phyloP scores from a whole-genome alignment of 2,797 vertebrate genomes.

The Hoplostethus atlanticus region DNA sequence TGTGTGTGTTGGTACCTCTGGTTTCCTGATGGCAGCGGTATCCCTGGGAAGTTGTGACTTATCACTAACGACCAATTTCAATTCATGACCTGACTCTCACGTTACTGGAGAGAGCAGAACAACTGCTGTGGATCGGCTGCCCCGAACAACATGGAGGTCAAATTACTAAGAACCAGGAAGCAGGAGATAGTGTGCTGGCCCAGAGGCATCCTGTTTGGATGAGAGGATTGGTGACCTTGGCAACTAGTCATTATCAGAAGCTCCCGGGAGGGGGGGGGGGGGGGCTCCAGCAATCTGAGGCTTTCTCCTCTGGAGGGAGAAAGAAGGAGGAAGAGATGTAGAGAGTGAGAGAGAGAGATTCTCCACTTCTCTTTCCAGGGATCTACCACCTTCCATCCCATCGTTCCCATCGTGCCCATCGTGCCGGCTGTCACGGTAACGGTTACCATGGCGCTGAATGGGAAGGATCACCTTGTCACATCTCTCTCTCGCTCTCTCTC shows the following conservation, averaged over 20 bases:
- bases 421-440: conserved; percentile 56
- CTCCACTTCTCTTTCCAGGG: conserved; percentile 34
- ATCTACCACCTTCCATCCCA: conserved; percentile 38
- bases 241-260: conserved; percentile 59
- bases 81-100: conserved; percentile 39
- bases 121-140: conserved; percentile 20
- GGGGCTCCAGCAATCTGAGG: conserved; percentile 13
- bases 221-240: conserved; percentile 68
- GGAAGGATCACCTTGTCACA: conserved; percentile 32
- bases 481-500: conserved; percentile 15
- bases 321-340: neutral
- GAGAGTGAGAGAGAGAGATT: conserved; percentile 15
- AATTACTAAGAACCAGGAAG: conserved; percentile 47
- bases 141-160: conserved; percentile 55
- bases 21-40: conserved; percentile 17
- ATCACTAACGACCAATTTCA: conserved; percentile 45
- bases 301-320: neutral
- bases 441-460: conserved; percentile 55
- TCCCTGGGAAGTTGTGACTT: conserved; percentile 35
- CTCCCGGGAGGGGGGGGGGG: conserved; percentile 5
- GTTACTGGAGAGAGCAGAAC: conserved; percentile 26
- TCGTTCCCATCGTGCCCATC: neutral
- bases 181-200: conserved; percentile 4
- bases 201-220: conserved; percentile 52
- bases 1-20: conserved; percentile 3